These are phyloP conservation scores for rat (Rattus norvegicus) DNA, from an alignment of 2,113 vertebrate species.

Conservation along the genomic window DNA sequence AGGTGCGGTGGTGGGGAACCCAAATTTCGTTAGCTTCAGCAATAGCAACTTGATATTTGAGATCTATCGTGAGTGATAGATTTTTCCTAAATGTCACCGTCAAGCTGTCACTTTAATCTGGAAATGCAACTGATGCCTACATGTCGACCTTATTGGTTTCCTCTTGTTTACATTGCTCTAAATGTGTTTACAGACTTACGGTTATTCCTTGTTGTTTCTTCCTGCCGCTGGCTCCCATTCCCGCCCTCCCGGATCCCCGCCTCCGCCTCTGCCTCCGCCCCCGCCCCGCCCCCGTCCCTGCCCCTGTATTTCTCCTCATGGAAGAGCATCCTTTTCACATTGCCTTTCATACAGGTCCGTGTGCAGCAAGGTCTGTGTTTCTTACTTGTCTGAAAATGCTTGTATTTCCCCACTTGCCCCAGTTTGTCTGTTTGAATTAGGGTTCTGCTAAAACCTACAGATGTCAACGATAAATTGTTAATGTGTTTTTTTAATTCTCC, in stretches of 20 bases:
- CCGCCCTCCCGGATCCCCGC: no score
- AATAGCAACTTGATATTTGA: not conserved
- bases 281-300: no score
- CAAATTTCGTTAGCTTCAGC: slow-evolving; percentile 12
- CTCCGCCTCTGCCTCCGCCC: no score
- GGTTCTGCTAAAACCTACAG: not conserved
- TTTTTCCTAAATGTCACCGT: slow-evolving; percentile 37
- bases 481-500: not conserved
- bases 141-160: not conserved
- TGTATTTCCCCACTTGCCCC: not conserved
- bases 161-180: slow-evolving; percentile 14
- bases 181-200: not conserved
- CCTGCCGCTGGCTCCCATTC: not conserved
- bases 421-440: not conserved
- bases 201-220: not conserved
- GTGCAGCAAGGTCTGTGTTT: not conserved
- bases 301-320: not conserved
- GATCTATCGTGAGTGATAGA: not conserved
- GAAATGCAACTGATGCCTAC: not conserved
- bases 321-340: not conserved
- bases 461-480: not conserved
- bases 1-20: not conserved
- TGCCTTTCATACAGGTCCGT: not conserved
- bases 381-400: not conserved
- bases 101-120: slow-evolving; percentile 9